Evolutionary conservation across 30 jellyfish, hydroid and myxozoan species (phyloP).

Genomic region (Chrysaora quinquecirrha): DNA sequence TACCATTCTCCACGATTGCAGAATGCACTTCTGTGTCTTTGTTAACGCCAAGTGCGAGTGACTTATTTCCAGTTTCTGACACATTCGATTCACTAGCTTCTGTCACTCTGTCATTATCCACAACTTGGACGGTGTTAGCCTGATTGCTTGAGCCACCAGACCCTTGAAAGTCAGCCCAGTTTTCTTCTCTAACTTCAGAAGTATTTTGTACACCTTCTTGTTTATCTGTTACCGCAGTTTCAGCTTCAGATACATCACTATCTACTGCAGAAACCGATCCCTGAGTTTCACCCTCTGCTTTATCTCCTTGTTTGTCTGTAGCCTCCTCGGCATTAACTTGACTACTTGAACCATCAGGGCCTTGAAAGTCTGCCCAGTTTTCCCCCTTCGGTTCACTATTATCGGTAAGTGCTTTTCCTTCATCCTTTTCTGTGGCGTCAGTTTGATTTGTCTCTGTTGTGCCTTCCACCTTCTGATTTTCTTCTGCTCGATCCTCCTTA

Average conservation of each 20-base stretch:
- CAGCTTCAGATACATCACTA: not conserved
- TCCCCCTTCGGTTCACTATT: not conserved
- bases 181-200: not conserved
- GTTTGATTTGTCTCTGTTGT: not conserved
- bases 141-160: not conserved
- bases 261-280: too few relatives aligned
- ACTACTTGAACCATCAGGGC: not conserved
- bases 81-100: too few relatives aligned
- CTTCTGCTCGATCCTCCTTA: not conserved
- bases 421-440: not conserved
- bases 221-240: not conserved
- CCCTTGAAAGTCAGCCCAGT: not conserved
- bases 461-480: not conserved
- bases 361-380: conserved; percentile 53
- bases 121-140: not conserved
- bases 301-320: not conserved
- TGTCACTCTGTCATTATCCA: not conserved
- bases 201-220: not conserved
- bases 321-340: conserved; percentile 7
- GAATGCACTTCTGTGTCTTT: too few relatives aligned
- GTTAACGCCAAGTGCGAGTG: too few relatives aligned
- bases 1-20: too few relatives aligned
- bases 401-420: not conserved
- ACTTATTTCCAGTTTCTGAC: too few relatives aligned
- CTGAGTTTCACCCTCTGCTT: not conserved